Conservation (phyloP, 1,140 invertebrate species). For the Tetragonula clypearis region DNA sequence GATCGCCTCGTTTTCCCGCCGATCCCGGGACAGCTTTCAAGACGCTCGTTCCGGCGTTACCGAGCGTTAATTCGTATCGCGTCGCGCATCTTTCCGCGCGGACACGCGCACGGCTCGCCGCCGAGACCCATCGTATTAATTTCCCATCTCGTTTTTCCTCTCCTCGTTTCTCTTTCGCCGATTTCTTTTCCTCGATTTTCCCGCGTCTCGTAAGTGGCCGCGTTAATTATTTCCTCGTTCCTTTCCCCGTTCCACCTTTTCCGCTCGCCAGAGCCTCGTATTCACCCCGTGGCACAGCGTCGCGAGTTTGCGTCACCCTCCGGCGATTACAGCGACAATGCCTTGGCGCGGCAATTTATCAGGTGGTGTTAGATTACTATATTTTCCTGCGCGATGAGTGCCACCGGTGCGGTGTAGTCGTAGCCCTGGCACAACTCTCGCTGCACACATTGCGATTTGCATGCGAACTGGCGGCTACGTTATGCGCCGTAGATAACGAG, state of each 20-base stretch:
- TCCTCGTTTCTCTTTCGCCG: too few species aligned
- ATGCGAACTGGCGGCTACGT: slow-evolving; percentile 61
- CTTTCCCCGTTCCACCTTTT: neutral
- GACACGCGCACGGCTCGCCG: neutral
- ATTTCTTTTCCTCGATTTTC: neutral
- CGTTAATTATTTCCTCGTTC: slow-evolving; percentile 55
- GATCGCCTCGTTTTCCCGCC: slow-evolving; percentile 18
- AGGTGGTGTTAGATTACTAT: slow-evolving; percentile 55
- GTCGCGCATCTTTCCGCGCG: slow-evolving; percentile 27
- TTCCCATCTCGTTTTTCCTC: neutral
- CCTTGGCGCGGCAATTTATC: slow-evolving; percentile 64
- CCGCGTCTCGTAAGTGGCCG: slow-evolving; percentile 43
- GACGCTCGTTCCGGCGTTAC: neutral
- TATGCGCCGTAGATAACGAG: slow-evolving; percentile 65
- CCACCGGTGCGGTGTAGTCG: slow-evolving; percentile 31
- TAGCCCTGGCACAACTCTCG: slow-evolving; percentile 41
- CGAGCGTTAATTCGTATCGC: slow-evolving; percentile 49
- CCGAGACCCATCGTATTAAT: slow-evolving; percentile 18
- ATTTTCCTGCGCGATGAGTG: slow-evolving; percentile 56
- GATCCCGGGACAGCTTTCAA: slow-evolving; percentile 12
- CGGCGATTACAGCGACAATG: slow-evolving; percentile 46
- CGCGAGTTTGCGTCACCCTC: slow-evolving; percentile 8
- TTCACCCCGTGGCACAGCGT: too few species aligned
- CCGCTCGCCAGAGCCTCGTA: neutral
- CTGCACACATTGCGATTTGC: slow-evolving; percentile 62